These are phyloP conservation scores for Smittia sp. DNA, from an alignment of 2,888 invertebrate genomes.

Conservation along the genomic window DNA sequence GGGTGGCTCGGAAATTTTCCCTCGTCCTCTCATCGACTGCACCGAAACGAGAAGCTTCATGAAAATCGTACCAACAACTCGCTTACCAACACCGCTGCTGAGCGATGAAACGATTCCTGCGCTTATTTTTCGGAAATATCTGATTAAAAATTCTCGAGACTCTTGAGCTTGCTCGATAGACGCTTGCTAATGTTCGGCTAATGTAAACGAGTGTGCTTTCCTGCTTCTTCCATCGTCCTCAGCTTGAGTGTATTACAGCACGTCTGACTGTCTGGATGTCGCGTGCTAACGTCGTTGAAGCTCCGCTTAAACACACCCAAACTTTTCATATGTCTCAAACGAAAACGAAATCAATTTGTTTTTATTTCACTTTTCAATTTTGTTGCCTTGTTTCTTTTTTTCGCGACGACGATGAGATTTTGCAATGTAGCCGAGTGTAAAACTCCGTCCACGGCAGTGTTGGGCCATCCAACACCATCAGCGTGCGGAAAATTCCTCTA, in stretches of 20 bases:
- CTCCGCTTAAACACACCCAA: conserved; percentile 32
- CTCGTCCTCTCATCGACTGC: conserved; percentile 9
- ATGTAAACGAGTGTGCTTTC: conserved; percentile 1
- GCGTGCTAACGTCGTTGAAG: conserved; percentile 15
- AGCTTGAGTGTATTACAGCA: conserved; percentile 9
- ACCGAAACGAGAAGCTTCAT: neutral
- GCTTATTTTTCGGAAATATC: conserved; percentile 40
- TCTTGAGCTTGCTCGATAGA: neutral
- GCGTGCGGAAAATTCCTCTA: neutral
- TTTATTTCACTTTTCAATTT: conserved; percentile 33
- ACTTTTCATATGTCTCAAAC: conserved; percentile 20
- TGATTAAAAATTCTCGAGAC: conserved; percentile 42
- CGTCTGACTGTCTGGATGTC: conserved; percentile 32
- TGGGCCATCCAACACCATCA: neutral
- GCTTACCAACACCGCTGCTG: conserved; percentile 3
- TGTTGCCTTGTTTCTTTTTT: neutral
- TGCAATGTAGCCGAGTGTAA: neutral
- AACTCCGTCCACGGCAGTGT: neutral
- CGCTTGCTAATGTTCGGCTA: neutral
- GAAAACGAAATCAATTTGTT: conserved; percentile 39
- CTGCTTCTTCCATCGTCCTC: neutral
- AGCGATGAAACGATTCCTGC: conserved; percentile 31
- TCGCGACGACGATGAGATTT: neutral
- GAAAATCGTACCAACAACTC: neutral
- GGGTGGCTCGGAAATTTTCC: conserved; percentile 17